Evolutionary conservation across 2,888 invertebrate genomes (phyloP).

Genomic region (Hydroisotoma schaefferi): DNA sequence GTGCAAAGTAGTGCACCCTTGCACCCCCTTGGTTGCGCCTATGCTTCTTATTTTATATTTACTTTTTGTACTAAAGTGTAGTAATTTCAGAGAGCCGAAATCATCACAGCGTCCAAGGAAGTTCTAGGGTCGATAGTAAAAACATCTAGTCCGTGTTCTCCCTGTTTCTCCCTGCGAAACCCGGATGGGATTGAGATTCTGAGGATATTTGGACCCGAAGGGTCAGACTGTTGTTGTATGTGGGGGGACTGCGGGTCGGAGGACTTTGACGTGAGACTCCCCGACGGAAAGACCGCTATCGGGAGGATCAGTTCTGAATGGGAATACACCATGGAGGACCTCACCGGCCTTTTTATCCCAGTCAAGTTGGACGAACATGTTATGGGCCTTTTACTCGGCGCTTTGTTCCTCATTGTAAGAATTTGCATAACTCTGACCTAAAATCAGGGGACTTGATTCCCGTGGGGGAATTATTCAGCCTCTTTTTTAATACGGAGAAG

Average conservation of each 20-base stretch:
- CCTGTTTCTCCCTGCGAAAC: constrained; percentile 30
- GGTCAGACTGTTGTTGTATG: constrained; percentile 37
- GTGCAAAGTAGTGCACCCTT: no score
- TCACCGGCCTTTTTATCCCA: constrained; percentile 57
- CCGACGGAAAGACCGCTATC: constrained; percentile 43
- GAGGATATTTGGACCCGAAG: constrained; percentile 33
- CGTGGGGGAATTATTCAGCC: not conserved
- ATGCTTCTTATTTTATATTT: no score
- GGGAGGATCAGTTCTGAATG: constrained; percentile 57
- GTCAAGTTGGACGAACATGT: constrained; percentile 56
- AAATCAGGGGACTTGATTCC: no score
- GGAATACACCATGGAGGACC: constrained; percentile 54
- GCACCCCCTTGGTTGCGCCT: no score
- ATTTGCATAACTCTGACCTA: no score
- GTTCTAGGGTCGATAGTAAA: constrained; percentile 32
- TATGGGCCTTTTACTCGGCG: constrained; percentile 56
- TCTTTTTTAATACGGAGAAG: not conserved
- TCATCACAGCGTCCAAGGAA: no score
- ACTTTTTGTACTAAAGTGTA: no score
- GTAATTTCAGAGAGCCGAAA: no score
- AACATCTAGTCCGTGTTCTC: constrained; percentile 27
- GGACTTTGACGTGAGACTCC: constrained; percentile 33
- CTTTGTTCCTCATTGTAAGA: constrained; percentile 57
- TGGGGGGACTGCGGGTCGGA: constrained; percentile 34
- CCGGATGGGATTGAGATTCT: constrained; percentile 35